Base-by-base conservation (phyloP, 2,888 invertebrate genomes). In the Sipha maydis region DNA sequence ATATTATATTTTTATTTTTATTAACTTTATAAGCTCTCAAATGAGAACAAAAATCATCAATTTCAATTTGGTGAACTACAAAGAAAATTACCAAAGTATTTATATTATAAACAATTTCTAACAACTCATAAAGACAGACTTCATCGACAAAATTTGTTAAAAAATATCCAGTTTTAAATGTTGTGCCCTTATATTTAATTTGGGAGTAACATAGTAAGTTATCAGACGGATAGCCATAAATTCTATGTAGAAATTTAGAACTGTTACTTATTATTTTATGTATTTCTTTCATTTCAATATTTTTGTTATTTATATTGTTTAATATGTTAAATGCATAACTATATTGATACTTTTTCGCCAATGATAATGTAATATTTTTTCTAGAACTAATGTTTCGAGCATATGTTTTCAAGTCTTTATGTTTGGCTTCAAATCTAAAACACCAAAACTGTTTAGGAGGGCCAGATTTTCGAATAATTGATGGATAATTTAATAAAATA, bases 381-480 rank as follows among this genome's bases (percentile, higher is more conserved):
- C 54, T 54, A 7, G 54, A 77, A 5, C 28, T 54, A 17, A 54
- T 54, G 1, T 8, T 8, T 17, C 19, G 17, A n/a, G 48, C 48
- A 77, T 77, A 77, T 11, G n/a, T 76, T 76, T 76, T 76, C 9
- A 76, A 14, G 11, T 48, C 14, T 17, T 41, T 76, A 17, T 76
- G 76, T n/a, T 76, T 48, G 14, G 21, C 76, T n/a, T 76, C 48
- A 76, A n/a, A 76, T 3, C 76, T 9, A 14, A 76, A 76, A 76
- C 48, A 41, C 76, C 76, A 76, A 76, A 31, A 76, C 41, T 76
- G 34, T 76, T 19, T 48, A 17, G 48, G 76, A 31, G 76, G 76
- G 14, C 76, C 41, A n/a, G 76, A 76, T 5, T 76, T 0, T 14
- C n/a, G 76, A 19, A 76, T 77, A 7, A 77, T 48, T 21, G 5